Evolutionary conservation across 1,140 invertebrate species (phyloP), one percentile per base, ranked within the genome.

Genomic region (Lasioglossum baleicum): DNA sequence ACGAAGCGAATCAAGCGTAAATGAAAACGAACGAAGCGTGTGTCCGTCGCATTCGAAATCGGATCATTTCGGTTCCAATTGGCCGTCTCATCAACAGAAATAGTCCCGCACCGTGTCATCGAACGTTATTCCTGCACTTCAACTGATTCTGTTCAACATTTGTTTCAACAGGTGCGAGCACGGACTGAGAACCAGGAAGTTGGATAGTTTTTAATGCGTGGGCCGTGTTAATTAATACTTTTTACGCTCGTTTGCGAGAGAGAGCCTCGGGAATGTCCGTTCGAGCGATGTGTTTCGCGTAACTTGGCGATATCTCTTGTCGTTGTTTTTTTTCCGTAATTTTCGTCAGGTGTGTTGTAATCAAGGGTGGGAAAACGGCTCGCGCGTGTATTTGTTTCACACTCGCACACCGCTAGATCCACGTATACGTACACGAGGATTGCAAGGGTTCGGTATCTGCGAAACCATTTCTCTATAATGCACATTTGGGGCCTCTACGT

Each of bases 91-190:
- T 76, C 85, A 80, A 80, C 63, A 73, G 44, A 72, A 74, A 80
- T 60, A 68, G 75, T 44, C 31, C 67, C 22, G n/a, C 48, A 40
- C 20, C 75, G 75, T 53, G 73, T 77, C 63, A 65, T 72, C 74
- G 72, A 82, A 75, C n/a, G 71, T 63, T 67, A 60, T 73, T 13
- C 51, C 20, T 10, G 70, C 22, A 44, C 56, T 85, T 78, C 60
- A 48, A 20, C 44, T 42, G 73, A 35, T 42, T 83, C 65, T 67
- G 71, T 80, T 53, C 20, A 70, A 80, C 73, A 74, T 86, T 75
- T 48, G 71, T 68, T 71, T 74, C 81, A 86, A 86, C 83, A 86
- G 84, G 84, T 86, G 84, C 64, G 66, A 56, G 35, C 31, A 26
- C 17, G 22, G 58, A 40, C 51, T 53, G 74, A 77, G 75, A 71